phyloP scores from a whole-genome alignment of 1,140 invertebrate genomes.

The Drosophila tropicalis region DNA sequence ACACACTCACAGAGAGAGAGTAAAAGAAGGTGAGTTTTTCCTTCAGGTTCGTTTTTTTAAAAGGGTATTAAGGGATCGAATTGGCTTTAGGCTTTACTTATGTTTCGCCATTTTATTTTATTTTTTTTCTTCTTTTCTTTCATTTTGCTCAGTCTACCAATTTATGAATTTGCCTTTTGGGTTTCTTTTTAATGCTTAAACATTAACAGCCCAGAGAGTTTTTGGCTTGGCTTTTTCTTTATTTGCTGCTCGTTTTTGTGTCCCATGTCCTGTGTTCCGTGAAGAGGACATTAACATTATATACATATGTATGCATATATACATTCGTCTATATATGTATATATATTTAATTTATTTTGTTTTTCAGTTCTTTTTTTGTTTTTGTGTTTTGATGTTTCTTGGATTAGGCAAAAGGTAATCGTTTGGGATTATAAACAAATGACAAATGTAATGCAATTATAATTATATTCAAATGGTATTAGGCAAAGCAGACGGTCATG shows the following conservation, averaged over 20 bases:
- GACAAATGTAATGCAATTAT: background rate
- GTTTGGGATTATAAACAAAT: slow-evolving; percentile 3
- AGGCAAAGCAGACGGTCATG: background rate
- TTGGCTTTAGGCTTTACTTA: background rate
- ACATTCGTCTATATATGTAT: background rate
- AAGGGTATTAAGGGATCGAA: background rate
- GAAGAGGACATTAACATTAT: slow-evolving; percentile 11
- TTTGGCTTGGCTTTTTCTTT: slow-evolving; percentile 75
- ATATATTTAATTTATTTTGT: slow-evolving; percentile 2
- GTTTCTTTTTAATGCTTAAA: slow-evolving; percentile 66
- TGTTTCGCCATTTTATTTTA: background rate
- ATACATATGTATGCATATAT: background rate
- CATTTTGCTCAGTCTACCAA: slow-evolving; percentile 35
- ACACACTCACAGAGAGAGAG: too few species aligned
- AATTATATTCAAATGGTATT: background rate
- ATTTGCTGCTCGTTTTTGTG: slow-evolving; percentile 56
- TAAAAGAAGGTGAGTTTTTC: too few species aligned
- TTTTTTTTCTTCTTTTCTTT: slow-evolving; percentile 47
- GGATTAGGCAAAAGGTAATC: slow-evolving; percentile 5
- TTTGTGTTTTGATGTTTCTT: background rate
- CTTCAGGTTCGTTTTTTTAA: too few species aligned
- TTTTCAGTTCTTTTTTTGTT: background rate
- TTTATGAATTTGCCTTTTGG: slow-evolving; percentile 62
- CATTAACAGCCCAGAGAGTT: slow-evolving; percentile 71
- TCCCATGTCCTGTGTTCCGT: slow-evolving; percentile 22